Percentiles rank a stretch among this genome's conserved stretches.
These are phyloP conservation scores for Diogma glabrata DNA, from an alignment of 2,888 invertebrate species.

Conservation along the genomic window DNA sequence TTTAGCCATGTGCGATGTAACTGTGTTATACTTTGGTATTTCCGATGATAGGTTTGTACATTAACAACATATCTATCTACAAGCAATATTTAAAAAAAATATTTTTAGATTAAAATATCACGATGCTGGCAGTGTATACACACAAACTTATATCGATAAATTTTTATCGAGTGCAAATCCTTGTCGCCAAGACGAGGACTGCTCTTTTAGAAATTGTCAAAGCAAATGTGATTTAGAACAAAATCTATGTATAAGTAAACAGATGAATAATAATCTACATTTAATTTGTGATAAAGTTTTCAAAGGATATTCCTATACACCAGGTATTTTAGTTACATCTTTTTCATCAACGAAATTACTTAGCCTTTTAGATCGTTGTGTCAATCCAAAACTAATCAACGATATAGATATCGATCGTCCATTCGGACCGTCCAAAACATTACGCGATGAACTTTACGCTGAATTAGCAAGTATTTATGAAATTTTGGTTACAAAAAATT, in stretches of 20 bases:
- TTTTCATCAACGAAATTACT: not conserved
- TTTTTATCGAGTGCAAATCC: not conserved
- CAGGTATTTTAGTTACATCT: conserved; percentile 8
- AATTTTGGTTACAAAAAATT: conserved; percentile 5
- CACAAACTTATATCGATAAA: not conserved
- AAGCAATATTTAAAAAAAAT: not conserved
- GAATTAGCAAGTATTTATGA: conserved; percentile 3
- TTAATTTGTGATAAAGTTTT: conserved; percentile 8
- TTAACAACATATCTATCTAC: not conserved
- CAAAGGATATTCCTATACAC: conserved; percentile 1
- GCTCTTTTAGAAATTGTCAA: not conserved
- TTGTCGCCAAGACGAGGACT: not conserved
- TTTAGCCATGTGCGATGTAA: not conserved
- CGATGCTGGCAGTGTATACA: not conserved
- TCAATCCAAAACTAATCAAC: not conserved
- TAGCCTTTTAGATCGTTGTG: not conserved
- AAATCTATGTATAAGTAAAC: conserved; percentile 2
- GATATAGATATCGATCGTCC: conserved; percentile 4
- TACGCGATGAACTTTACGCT: conserved; percentile 2
- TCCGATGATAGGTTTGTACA: not conserved
- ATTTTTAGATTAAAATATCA: conserved; percentile 6
- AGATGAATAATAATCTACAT: conserved; percentile 10
- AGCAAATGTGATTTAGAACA: conserved; percentile 1
- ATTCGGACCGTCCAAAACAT: not conserved
- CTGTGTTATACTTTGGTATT: conserved; percentile 1